Evolutionary conservation across 2,888 invertebrate species (phyloP).

Genomic region (Cheilosia scutellata): DNA sequence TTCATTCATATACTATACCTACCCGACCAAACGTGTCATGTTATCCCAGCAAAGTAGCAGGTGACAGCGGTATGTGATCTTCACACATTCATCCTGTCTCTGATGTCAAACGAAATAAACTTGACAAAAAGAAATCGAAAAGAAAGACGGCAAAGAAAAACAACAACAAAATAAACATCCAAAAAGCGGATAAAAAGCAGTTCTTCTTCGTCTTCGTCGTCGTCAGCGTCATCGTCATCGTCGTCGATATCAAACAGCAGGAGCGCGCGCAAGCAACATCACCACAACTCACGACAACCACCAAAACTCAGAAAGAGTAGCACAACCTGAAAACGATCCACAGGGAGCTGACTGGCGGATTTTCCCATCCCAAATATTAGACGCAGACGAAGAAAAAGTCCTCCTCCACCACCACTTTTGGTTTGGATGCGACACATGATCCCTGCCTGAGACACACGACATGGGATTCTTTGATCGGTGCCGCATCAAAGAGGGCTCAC

Average conservation of each 20-base stretch:
- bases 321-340: constrained; percentile 68
- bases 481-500: constrained; percentile 65
- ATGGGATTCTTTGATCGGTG: constrained; percentile 70
- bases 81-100: constrained; percentile 76
- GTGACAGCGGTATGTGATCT: constrained; percentile 78
- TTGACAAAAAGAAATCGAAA: constrained; percentile 64
- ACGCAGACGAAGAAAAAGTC: constrained; percentile 35
- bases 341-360: constrained; percentile 70
- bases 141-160: constrained; percentile 11
- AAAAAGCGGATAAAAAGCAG: constrained; percentile 51
- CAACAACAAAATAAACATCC: not conserved
- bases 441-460: constrained; percentile 73
- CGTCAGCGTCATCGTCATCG: constrained; percentile 7
- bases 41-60: constrained; percentile 77
- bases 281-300: constrained; percentile 69
- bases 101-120: constrained; percentile 74
- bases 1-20: constrained; percentile 31
- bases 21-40: constrained; percentile 75
- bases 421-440: constrained; percentile 70
- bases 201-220: constrained; percentile 23
- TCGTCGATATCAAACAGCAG: constrained; percentile 64
- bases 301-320: constrained; percentile 63
- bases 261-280: constrained; percentile 67
- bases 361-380: constrained; percentile 56
- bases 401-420: constrained; percentile 43